Percentiles rank a stretch among this genome's conserved stretches.
Conservation (phyloP, 2,888 invertebrate species). For the Agrochola lychnidis region DNA sequence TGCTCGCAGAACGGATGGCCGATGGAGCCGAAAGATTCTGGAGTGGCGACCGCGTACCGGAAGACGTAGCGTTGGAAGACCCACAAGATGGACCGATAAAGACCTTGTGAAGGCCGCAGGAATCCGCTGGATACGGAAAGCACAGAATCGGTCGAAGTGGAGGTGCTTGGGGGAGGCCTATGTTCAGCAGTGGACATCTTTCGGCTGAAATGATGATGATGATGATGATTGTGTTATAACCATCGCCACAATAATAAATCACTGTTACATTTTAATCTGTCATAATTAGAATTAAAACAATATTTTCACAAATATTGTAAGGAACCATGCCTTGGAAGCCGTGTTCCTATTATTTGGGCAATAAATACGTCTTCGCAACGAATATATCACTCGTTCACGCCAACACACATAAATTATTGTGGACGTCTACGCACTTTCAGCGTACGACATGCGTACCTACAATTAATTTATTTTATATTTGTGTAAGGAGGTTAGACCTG, state of each 20-base stretch:
- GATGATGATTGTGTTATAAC: too few species aligned
- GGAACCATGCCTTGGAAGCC: slow-evolving; percentile 41
- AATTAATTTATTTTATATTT: slow-evolving; percentile 67
- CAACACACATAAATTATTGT: slow-evolving; percentile 70
- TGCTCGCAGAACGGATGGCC: too few species aligned
- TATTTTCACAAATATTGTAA: slow-evolving; percentile 21
- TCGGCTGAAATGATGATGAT: too few species aligned
- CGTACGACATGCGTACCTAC: slow-evolving; percentile 41
- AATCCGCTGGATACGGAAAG: too few species aligned
- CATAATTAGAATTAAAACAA: not conserved
- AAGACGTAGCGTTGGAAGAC: too few species aligned
- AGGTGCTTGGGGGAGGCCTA: too few species aligned
- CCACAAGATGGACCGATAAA: too few species aligned
- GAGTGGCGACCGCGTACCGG: too few species aligned
- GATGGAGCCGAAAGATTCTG: too few species aligned
- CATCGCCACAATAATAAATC: not conserved
- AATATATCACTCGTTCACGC: slow-evolving; percentile 65
- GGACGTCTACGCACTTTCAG: slow-evolving; percentile 62
- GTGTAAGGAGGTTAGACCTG: not conserved
- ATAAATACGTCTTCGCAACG: slow-evolving; percentile 76
- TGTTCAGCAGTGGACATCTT: too few species aligned
- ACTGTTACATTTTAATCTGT: not conserved
- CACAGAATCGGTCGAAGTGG: too few species aligned
- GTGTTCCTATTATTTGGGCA: slow-evolving; percentile 52
- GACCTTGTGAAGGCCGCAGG: too few species aligned